These are phyloP conservation scores for Atrichornis clamosus DNA, from an alignment of 2,113 vertebrate genomes.

Conservation along the genomic window DNA sequence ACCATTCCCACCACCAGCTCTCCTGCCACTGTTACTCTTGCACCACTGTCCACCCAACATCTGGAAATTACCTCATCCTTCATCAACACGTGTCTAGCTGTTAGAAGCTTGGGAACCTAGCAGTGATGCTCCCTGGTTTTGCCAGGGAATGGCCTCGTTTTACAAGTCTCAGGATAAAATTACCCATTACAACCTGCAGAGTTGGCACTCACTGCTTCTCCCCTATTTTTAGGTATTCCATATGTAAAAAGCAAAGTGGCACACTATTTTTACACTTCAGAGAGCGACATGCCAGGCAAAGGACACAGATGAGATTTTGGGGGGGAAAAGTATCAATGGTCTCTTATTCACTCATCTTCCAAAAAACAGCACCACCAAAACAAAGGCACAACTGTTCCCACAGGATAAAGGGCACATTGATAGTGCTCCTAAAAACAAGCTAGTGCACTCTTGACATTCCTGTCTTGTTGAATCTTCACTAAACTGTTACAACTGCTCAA, in stretches of 20 bases:
- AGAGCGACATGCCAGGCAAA: background rate
- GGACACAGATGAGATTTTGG: background rate
- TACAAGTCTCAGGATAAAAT: background rate
- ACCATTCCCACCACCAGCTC: background rate
- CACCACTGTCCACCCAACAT: background rate
- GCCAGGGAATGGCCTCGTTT: background rate
- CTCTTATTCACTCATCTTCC: constrained; percentile 5
- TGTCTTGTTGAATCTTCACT: background rate
- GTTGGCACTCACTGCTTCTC: background rate
- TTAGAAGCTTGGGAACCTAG: background rate
- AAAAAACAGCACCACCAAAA: background rate
- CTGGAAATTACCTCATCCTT: constrained; percentile 23
- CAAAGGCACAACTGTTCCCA: constrained; percentile 23
- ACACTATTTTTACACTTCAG: background rate
- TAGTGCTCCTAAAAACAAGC: background rate
- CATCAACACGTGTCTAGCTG: background rate
- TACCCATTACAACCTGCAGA: background rate
- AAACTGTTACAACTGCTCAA: background rate
- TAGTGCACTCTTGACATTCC: background rate
- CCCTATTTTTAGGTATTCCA: background rate
- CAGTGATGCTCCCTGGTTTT: background rate
- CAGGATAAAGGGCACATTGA: background rate
- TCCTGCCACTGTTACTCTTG: background rate
- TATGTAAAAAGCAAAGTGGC: background rate
- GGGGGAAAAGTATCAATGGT: background rate